Evolutionary conservation across 2,888 invertebrate genomes (phyloP).

Genomic region (Epinotia nisella): DNA sequence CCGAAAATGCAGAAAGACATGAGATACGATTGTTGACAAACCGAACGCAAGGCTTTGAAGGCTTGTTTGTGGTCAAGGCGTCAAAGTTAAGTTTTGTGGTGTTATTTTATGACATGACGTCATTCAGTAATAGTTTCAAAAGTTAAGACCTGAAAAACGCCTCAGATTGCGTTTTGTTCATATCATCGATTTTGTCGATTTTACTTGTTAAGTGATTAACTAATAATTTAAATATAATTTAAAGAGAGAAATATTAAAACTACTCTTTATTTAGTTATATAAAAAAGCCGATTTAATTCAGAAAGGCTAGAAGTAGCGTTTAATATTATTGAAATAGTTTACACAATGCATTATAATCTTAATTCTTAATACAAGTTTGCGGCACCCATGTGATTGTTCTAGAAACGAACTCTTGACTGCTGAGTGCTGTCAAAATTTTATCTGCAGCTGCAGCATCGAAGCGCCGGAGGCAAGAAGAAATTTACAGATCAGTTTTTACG

Average conservation of each 20-base stretch:
- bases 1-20: neutral
- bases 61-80: too few species aligned
- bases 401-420: conserved; percentile 52
- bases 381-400: conserved; percentile 65
- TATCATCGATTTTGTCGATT: neutral
- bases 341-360: conserved; percentile 36
- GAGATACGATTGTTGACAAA: neutral
- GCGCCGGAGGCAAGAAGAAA: conserved; percentile 32
- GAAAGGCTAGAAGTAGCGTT: neutral
- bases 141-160: neutral
- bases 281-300: neutral
- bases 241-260: neutral
- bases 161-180: conserved; percentile 18
- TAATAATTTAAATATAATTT: neutral
- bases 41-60: too few species aligned
- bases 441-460: conserved; percentile 49
- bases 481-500: conserved; percentile 43
- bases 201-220: neutral
- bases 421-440: conserved; percentile 56
- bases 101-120: neutral
- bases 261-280: neutral
- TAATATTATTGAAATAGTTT: conserved; percentile 38
- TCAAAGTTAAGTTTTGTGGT: too few species aligned
- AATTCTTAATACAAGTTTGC: conserved; percentile 33
- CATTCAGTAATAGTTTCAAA: neutral